phyloP scores from a whole-genome alignment of 2,888 invertebrate species.

The Odontomyia ornata region DNA sequence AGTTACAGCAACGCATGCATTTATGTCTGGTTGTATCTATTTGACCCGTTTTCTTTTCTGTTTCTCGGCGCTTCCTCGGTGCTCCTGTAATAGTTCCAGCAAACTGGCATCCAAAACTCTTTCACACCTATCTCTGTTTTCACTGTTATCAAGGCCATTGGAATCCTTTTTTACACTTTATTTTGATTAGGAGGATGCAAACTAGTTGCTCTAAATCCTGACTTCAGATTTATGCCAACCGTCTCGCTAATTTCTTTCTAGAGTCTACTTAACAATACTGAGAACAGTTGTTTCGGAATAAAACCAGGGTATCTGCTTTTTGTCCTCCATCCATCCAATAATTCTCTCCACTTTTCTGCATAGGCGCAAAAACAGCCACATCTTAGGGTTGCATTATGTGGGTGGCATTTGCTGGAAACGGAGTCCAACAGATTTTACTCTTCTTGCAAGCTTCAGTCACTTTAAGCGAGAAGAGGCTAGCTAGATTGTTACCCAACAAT shows the following conservation, averaged over 20 bases:
- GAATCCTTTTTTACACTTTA: neutral
- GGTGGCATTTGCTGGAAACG: neutral
- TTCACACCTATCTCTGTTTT: neutral
- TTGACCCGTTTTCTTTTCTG: neutral
- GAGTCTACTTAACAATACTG: neutral
- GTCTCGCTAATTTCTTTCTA: neutral
- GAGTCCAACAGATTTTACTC: neutral
- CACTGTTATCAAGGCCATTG: neutral
- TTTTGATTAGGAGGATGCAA: neutral
- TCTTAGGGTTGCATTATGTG: constrained; percentile 1
- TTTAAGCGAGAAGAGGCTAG: no score
- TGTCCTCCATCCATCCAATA: neutral
- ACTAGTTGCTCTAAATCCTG: neutral
- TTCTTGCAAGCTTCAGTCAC: neutral
- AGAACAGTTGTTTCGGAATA: neutral
- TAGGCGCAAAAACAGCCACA: neutral
- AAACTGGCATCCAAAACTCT: neutral
- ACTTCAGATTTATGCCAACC: neutral
- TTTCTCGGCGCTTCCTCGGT: neutral
- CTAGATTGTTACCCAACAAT: no score
- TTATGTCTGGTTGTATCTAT: no score
- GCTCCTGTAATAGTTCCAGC: no score
- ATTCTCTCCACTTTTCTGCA: neutral
- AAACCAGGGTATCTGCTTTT: neutral
- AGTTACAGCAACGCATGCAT: no score